These are phyloP conservation scores for Trilocha varians DNA, from an alignment of 2,888 invertebrate genomes.

Conservation along the genomic window DNA sequence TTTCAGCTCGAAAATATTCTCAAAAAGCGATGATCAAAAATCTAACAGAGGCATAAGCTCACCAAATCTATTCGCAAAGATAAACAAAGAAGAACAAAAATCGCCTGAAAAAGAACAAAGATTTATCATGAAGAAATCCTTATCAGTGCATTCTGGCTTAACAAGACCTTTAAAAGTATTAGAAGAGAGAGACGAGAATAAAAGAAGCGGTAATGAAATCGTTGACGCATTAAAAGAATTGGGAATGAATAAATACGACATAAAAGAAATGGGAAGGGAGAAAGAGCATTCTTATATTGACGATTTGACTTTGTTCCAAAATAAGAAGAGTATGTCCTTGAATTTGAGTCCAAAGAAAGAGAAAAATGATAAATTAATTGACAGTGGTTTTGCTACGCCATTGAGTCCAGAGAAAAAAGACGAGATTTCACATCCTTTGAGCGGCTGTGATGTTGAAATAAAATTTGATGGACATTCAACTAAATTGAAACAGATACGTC, in stretches of 20 bases:
- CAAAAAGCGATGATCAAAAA: conserved; percentile 40
- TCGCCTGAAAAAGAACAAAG: conserved; percentile 40
- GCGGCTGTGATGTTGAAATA: conserved; percentile 85
- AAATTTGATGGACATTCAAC: conserved; percentile 84
- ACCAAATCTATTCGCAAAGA: conserved; percentile 59
- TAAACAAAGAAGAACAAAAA: conserved; percentile 29
- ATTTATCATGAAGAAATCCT: conserved; percentile 59
- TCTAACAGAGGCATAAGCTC: conserved; percentile 53
- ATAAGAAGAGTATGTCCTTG: conserved; percentile 49
- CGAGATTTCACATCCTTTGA: conserved; percentile 78
- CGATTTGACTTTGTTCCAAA: conserved; percentile 45
- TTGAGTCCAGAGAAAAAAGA: conserved; percentile 58
- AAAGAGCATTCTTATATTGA: conserved; percentile 44
- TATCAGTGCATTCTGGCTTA: conserved; percentile 58
- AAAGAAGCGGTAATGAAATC: conserved; percentile 9
- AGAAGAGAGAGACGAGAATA: conserved; percentile 47
- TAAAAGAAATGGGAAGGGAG: conserved; percentile 80
- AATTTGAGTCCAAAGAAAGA: conserved; percentile 39
- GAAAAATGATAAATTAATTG: conserved; percentile 30
- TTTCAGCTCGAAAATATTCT: conserved; percentile 61
- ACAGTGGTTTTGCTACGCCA: conserved; percentile 79
- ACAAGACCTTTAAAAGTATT: conserved; percentile 59
- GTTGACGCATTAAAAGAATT: conserved; percentile 36
- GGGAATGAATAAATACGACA: conserved; percentile 50
- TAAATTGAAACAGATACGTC: conserved; percentile 82